phyloP scores from a whole-genome alignment of 1,140 invertebrate species.

The Cotesia chilonis region DNA sequence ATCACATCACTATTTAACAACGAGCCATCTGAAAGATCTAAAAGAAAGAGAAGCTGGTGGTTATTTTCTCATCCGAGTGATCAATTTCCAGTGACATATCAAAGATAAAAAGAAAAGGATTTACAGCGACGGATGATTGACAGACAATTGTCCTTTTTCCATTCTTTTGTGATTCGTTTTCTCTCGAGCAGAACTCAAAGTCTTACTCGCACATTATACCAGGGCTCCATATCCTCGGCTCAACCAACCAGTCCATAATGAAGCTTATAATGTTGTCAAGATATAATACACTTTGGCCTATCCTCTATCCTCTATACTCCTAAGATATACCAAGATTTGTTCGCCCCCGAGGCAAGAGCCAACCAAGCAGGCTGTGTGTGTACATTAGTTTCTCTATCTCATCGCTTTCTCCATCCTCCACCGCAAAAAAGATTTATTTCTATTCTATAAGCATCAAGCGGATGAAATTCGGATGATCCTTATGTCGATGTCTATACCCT shows the following conservation, averaged over 20 bases:
- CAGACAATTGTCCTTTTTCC: constrained; percentile 36
- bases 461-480: constrained; percentile 39
- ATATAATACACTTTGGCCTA: constrained; percentile 31
- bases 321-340: constrained; percentile 28
- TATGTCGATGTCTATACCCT: constrained; percentile 29
- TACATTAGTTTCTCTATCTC: constrained; percentile 25
- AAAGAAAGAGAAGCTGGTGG: background rate
- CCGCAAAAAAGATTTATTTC: constrained; percentile 7
- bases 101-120: constrained; percentile 24
- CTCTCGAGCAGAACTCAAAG: no score
- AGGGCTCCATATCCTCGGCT: constrained; percentile 12
- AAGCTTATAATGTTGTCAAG: constrained; percentile 11
- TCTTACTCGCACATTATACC: constrained; percentile 14
- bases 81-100: constrained; percentile 20
- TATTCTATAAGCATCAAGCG: constrained; percentile 32
- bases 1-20: background rate
- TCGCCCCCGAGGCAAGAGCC: background rate
- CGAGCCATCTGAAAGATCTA: background rate
- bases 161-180: constrained; percentile 11
- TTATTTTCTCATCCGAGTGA: constrained; percentile 20
- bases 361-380: background rate
- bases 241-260: constrained; percentile 11
- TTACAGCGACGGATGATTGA: constrained; percentile 42
- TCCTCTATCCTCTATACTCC: no score
- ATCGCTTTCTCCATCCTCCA: constrained; percentile 36